Percentiles rank a stretch among this genome's conserved stretches.
Evolutionary conservation across 92 coral and sea anemone species (phyloP).

Genomic region (Zoanthus sociatus): DNA sequence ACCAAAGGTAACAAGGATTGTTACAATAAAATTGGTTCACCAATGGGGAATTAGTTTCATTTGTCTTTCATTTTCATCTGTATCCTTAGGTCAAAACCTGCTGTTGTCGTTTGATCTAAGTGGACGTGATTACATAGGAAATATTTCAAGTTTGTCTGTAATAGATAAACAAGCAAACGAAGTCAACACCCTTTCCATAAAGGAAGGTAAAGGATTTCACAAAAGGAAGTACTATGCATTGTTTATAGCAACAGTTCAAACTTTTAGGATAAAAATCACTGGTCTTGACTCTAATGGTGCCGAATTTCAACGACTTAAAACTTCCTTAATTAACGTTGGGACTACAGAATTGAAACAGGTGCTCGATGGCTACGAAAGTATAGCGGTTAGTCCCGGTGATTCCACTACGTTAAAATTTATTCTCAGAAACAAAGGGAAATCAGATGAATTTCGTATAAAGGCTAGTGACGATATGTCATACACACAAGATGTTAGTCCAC

Average conservation of each 20-base stretch:
- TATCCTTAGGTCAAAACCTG: conserved; percentile 27
- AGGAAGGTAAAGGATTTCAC: conserved; percentile 67
- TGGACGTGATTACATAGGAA: conserved; percentile 17
- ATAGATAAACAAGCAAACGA: conserved; percentile 46
- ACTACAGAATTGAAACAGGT: background rate
- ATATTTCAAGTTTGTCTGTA: conserved; percentile 34
- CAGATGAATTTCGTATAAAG: conserved; percentile 33
- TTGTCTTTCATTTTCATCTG: background rate
- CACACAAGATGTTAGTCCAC: conserved; percentile 38
- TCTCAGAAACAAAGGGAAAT: conserved; percentile 45
- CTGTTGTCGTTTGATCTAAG: conserved; percentile 30
- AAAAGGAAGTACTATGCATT: conserved; percentile 48
- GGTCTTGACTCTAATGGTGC: conserved; percentile 49
- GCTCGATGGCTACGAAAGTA: background rate
- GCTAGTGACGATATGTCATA: conserved; percentile 63
- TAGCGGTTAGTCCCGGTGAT: conserved; percentile 37
- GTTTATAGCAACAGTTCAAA: conserved; percentile 44
- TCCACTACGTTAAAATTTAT: conserved; percentile 20
- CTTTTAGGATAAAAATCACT: conserved; percentile 49
- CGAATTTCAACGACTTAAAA: conserved; percentile 53
- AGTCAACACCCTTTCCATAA: conserved; percentile 54
- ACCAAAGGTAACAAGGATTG: no score
- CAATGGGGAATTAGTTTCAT: background rate
- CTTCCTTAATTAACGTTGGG: conserved; percentile 37
- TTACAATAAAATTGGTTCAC: no score